Percentiles rank a stretch among this genome's conserved stretches.
phyloP scores from a whole-genome alignment of 2,113 vertebrate genomes.

The Macheiramphus alcinus region DNA sequence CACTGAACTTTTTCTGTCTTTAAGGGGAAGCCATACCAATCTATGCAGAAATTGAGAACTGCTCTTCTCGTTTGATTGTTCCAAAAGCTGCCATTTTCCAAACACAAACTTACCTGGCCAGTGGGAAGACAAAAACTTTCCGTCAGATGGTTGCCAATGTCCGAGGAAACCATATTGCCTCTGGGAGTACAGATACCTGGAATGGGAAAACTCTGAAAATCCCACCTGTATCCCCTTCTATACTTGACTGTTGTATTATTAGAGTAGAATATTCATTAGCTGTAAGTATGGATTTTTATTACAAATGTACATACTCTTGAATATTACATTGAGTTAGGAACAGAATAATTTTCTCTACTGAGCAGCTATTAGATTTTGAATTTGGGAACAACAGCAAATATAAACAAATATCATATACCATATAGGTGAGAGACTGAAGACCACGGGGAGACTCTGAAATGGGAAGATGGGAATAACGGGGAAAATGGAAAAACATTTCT shows the following conservation, averaged over 20 bases:
- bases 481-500: background rate
- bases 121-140: constrained; percentile 78
- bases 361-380: background rate
- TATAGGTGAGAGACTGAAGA: background rate
- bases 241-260: constrained; percentile 84
- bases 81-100: constrained; percentile 87
- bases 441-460: background rate
- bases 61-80: constrained; percentile 82
- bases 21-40: constrained; percentile 84
- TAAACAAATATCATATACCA: background rate
- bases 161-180: constrained; percentile 81
- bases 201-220: constrained; percentile 83
- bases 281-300: constrained; percentile 63
- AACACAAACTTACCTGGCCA: constrained; percentile 81
- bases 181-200: constrained; percentile 81
- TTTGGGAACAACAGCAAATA: background rate
- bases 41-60: constrained; percentile 85
- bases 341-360: background rate
- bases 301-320: background rate
- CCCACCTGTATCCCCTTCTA: constrained; percentile 81
- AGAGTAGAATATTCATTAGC: constrained; percentile 82
- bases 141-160: constrained; percentile 81
- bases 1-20: constrained; percentile 31
- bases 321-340: background rate
- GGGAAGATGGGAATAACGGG: background rate